Evolutionary conservation across 2,113 vertebrate genomes (phyloP).

Genomic region (Marmota monax): DNA sequence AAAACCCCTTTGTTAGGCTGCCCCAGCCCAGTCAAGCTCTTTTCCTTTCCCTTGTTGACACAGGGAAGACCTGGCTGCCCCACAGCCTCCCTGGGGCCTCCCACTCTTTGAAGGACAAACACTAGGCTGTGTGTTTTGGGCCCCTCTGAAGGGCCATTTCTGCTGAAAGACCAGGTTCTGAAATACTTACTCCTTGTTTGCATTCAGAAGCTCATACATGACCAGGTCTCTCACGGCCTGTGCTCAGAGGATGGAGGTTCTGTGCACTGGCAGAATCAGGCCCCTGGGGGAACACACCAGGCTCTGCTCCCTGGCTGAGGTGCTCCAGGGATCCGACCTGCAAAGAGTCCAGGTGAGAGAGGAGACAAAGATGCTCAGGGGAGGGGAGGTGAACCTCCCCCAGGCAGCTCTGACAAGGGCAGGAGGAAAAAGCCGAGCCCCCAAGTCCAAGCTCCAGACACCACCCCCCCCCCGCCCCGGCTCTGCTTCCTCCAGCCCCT

Average conservation of each 20-base stretch:
- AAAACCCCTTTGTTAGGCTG: constrained; percentile 66
- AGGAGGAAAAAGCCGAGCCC: no score
- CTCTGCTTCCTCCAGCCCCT: rapidly evolving
- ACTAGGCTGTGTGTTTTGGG: constrained; percentile 83
- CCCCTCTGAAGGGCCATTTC: constrained; percentile 79
- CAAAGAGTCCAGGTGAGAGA: neutral
- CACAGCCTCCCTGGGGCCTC: constrained; percentile 72
- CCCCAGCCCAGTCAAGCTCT: constrained; percentile 74
- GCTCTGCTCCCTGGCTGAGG: neutral
- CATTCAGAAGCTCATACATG: neutral
- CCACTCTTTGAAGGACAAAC: constrained; percentile 86
- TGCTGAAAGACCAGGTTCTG: constrained; percentile 78
- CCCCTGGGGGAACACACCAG: rapidly evolving
- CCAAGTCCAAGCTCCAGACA: neutral
- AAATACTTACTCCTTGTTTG: constrained; percentile 81
- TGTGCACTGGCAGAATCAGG: neutral
- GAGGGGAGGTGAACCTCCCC: neutral
- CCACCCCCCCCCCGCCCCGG: no score
- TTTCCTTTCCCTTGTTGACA: constrained; percentile 81
- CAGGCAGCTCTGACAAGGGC: neutral
- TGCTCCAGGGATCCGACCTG: neutral
- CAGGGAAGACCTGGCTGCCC: constrained; percentile 73
- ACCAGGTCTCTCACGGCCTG: neutral
- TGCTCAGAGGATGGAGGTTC: neutral
- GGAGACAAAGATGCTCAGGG: neutral